Evolutionary conservation across 2,888 invertebrate species (phyloP).

Genomic region (Ophioninae sp.): DNA sequence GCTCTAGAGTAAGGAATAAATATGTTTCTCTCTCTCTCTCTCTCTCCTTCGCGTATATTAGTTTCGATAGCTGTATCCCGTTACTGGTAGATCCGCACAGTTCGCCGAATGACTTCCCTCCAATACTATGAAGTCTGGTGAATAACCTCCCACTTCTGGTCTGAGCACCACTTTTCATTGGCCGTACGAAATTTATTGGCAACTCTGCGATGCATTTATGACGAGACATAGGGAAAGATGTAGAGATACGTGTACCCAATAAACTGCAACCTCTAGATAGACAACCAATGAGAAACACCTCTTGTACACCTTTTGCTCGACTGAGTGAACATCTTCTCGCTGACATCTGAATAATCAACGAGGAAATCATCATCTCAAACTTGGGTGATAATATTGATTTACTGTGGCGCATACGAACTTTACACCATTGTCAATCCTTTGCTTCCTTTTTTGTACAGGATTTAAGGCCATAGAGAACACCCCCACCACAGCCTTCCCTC

Average conservation of each 20-base stretch:
- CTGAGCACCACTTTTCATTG: neutral
- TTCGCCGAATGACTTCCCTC: constrained; percentile 57
- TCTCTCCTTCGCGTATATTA: constrained; percentile 55
- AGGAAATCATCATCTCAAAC: constrained; percentile 58
- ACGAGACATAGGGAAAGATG: constrained; percentile 1
- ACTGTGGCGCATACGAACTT: constrained; percentile 42
- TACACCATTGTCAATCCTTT: constrained; percentile 25
- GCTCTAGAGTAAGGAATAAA: too few relatives aligned
- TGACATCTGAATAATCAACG: constrained; percentile 3
- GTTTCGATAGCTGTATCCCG: constrained; percentile 59
- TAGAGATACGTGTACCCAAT: neutral
- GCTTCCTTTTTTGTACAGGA: constrained; percentile 20
- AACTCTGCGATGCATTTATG: neutral
- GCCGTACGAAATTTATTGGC: constrained; percentile 29
- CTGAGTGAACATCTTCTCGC: neutral
- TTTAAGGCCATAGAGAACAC: too few relatives aligned
- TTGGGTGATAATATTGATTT: constrained; percentile 58
- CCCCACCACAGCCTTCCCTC: too few relatives aligned
- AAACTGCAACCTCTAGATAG: neutral
- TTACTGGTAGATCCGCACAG: constrained; percentile 30
- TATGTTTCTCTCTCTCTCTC: constrained; percentile 12
- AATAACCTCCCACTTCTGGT: constrained; percentile 1
- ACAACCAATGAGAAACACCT: constrained; percentile 1
- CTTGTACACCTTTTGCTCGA: neutral
- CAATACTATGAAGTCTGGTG: constrained; percentile 51